Percentiles rank a stretch among this genome's conserved stretches.
phyloP scores from a whole-genome alignment of 2,888 invertebrate genomes.

The Crepidodera aurea region DNA sequence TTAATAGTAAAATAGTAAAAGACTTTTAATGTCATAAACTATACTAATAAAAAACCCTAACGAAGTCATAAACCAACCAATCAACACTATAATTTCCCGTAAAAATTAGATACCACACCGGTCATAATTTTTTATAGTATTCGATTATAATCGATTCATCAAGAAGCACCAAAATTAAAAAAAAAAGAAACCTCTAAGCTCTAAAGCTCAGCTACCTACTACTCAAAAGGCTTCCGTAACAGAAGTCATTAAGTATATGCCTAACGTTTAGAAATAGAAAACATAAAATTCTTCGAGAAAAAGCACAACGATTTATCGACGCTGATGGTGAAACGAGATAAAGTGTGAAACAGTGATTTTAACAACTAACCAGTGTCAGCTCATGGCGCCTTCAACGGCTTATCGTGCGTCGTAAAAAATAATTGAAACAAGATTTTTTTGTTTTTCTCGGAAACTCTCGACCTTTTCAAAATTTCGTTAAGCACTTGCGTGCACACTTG shows the following conservation, averaged over 20 bases:
- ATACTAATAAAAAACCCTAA: neutral
- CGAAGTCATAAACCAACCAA: neutral
- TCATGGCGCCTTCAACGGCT: constrained; percentile 52
- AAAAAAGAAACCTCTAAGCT: neutral
- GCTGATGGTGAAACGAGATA: constrained; percentile 47
- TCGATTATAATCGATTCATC: constrained; percentile 29
- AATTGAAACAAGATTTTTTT: constrained; percentile 29
- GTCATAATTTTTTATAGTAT: constrained; percentile 17
- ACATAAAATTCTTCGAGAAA: constrained; percentile 1
- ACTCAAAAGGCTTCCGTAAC: constrained; percentile 32
- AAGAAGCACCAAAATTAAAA: constrained; percentile 16
- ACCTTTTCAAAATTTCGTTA: neutral
- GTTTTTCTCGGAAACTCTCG: constrained; percentile 11
- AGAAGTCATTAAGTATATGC: constrained; percentile 37
- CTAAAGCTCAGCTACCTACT: constrained; percentile 13
- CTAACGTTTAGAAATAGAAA: constrained; percentile 25
- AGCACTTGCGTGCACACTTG: neutral
- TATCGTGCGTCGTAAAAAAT: constrained; percentile 50
- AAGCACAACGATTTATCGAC: constrained; percentile 47
- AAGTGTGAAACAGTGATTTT: constrained; percentile 50
- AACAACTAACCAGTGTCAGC: constrained; percentile 51
- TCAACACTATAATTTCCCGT: neutral
- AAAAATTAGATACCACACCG: constrained; percentile 3
- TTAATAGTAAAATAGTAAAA: too few relatives aligned
- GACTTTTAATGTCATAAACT: too few relatives aligned